phyloP scores from a whole-genome alignment of 2,888 invertebrate genomes.

The Zonitis immaculata region DNA sequence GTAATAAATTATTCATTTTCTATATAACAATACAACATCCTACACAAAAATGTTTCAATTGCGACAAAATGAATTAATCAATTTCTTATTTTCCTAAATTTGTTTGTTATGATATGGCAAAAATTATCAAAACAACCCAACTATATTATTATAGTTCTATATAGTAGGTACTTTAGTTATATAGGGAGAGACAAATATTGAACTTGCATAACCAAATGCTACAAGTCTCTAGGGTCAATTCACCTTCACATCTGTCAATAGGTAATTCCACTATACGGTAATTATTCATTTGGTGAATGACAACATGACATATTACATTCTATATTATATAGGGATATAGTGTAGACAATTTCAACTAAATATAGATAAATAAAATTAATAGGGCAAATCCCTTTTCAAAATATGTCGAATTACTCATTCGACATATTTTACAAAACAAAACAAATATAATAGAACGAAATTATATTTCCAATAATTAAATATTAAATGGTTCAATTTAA shows the following conservation, averaged over 20 bases:
- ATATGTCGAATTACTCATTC: slow-evolving; percentile 15
- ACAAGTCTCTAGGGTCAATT: slow-evolving; percentile 37
- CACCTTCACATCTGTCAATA: slow-evolving; percentile 47
- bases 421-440: no score
- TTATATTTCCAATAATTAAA: background rate
- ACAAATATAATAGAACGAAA: no score
- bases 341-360: slow-evolving; percentile 29
- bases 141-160: no score
- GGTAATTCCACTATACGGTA: slow-evolving; percentile 42
- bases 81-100: no score
- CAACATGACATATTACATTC: slow-evolving; percentile 47
- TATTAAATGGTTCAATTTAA: background rate
- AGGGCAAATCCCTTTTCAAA: slow-evolving; percentile 22
- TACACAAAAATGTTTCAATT: no score
- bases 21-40: background rate
- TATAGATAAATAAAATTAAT: slow-evolving; percentile 31
- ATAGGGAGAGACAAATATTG: background rate
- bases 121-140: no score
- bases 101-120: no score
- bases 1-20: background rate
- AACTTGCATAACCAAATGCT: slow-evolving; percentile 28
- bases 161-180: no score
- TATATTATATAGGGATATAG: slow-evolving; percentile 31
- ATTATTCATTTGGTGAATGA: slow-evolving; percentile 47
- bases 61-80: no score